A percentile compares a stretch with the other conserved stretches of the same genome.
Evolutionary conservation across 1,140 invertebrate genomes (phyloP).

Genomic region (Triops cancriformis): DNA sequence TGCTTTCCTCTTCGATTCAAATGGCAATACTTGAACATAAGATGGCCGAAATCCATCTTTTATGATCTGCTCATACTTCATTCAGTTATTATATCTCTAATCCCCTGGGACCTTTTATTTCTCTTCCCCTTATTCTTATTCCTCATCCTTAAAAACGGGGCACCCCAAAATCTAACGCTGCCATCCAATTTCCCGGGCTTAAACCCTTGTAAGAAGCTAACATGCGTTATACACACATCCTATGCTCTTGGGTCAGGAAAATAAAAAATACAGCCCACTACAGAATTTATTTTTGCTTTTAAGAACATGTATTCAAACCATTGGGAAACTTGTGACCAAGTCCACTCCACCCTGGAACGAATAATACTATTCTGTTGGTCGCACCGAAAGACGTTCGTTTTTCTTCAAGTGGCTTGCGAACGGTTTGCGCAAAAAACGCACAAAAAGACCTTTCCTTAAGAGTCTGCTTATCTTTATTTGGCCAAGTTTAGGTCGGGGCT

Average conservation of each 20-base stretch:
- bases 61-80: constrained; percentile 3
- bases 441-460: neutral
- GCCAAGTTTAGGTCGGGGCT: neutral
- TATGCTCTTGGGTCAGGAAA: no score
- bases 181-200: no score
- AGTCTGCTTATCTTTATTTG: neutral
- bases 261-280: no score
- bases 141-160: no score
- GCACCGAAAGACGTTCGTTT: neutral
- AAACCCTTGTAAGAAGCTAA: no score
- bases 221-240: no score
- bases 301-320: no score
- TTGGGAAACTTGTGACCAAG: neutral
- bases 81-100: constrained; percentile 3
- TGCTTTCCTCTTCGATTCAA: neutral
- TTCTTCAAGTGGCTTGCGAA: neutral
- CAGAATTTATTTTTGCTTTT: no score
- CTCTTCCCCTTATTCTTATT: neutral
- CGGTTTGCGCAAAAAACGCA: neutral
- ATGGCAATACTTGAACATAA: neutral
- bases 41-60: neutral
- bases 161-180: no score
- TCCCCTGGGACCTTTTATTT: neutral
- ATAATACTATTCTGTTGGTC: neutral
- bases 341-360: neutral